Evolutionary conservation across 23 tunicate genomes (phyloP).

Genomic region (Corella eumyota): DNA sequence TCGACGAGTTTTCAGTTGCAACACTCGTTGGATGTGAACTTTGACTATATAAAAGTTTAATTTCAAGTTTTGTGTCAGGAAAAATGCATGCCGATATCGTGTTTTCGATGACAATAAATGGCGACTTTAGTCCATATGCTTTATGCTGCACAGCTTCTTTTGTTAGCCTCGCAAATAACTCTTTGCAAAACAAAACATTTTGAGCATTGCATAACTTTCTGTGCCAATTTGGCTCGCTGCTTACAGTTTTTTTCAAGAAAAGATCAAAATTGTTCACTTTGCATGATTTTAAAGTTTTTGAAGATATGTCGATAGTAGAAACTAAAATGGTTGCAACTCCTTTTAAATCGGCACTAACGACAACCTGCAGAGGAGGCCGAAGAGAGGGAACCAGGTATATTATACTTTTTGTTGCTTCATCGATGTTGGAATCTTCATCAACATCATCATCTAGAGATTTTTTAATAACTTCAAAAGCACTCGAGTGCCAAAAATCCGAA

Average conservation of each 20-base stretch:
- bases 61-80: conserved; percentile 35
- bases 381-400: conserved; percentile 7
- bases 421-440: conserved; percentile 16
- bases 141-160: conserved; percentile 72
- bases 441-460: conserved; percentile 40
- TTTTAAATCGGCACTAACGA: conserved; percentile 21
- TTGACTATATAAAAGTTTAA: conserved; percentile 38
- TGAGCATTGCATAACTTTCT: conserved; percentile 63
- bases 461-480: conserved; percentile 88
- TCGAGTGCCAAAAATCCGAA: conserved; percentile 52
- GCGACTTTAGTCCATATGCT: conserved; percentile 29
- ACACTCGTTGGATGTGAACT: too few relatives aligned
- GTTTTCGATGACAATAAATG: conserved; percentile 66
- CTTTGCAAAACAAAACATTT: conserved; percentile 70
- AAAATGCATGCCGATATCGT: conserved; percentile 55
- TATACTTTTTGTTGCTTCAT: background rate
- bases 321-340: conserved; percentile 31
- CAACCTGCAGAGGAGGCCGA: conserved; percentile 28
- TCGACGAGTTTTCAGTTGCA: background rate
- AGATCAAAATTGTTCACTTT: background rate
- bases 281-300: background rate
- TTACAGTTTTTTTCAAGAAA: background rate
- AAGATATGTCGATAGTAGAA: conserved; percentile 4
- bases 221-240: conserved; percentile 60
- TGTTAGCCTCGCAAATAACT: conserved; percentile 54